Evolutionary conservation across 64 coral and sea anemone genomes (phyloP).

Genomic region (Trachythela sp.): DNA sequence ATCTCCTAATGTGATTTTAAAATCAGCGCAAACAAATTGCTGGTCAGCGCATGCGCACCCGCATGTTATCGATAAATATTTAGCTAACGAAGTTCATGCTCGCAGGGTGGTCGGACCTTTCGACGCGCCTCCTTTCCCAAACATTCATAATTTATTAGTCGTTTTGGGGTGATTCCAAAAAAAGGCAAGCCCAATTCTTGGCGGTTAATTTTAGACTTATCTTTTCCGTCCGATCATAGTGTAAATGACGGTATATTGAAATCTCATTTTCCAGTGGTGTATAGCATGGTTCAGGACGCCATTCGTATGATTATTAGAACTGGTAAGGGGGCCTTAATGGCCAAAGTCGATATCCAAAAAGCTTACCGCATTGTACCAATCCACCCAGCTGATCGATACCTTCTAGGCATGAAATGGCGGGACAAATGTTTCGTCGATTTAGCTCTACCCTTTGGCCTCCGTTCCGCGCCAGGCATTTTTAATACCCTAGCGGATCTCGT

Average conservation of each 20-base stretch:
- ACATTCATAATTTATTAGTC: neutral
- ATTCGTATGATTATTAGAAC: neutral
- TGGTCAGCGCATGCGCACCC: neutral
- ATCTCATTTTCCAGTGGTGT: neutral
- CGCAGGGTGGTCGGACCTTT: neutral
- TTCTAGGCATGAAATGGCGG: neutral
- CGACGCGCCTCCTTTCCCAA: neutral
- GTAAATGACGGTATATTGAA: slow-evolving; percentile 2
- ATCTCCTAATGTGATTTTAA: neutral
- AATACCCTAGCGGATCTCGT: neutral
- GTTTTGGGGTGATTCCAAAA: neutral
- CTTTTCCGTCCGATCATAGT: neutral
- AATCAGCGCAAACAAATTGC: neutral
- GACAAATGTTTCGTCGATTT: neutral
- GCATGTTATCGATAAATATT: slow-evolving; percentile 1
- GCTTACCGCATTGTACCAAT: neutral
- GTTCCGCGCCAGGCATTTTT: neutral
- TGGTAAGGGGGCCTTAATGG: neutral
- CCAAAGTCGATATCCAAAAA: neutral
- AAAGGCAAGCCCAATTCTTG: neutral
- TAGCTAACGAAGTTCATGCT: neutral
- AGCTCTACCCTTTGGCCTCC: slow-evolving; percentile 1
- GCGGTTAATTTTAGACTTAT: slow-evolving; percentile 5
- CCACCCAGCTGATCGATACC: neutral
- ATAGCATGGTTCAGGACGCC: neutral